phyloP scores from a whole-genome alignment of 2,888 invertebrate genomes.

The Falcaria lacertinaria region DNA sequence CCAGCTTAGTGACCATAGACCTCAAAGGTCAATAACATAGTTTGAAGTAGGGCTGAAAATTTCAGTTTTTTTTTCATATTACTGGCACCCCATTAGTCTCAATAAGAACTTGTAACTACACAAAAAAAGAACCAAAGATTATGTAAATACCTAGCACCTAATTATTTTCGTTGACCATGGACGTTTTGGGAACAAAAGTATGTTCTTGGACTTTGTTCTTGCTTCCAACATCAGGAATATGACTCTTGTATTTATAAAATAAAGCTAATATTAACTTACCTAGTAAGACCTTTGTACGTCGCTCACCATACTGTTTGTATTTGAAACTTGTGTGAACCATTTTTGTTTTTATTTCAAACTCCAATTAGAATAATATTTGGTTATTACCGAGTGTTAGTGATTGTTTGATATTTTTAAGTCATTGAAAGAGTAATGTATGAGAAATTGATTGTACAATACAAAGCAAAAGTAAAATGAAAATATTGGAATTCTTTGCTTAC shows the following conservation, averaged over 20 bases:
- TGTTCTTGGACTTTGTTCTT: no score
- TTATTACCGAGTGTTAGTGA: neutral
- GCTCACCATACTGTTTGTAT: neutral
- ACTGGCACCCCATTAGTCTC: no score
- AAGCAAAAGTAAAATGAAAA: neutral
- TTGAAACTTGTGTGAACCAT: neutral
- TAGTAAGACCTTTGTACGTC: neutral
- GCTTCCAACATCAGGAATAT: no score
- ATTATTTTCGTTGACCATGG: neutral
- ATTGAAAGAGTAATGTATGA: neutral
- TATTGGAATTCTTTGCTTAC: slow-evolving; percentile 33
- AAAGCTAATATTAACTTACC: no score
- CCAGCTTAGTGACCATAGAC: no score
- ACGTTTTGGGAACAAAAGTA: no score
- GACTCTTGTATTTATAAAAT: no score
- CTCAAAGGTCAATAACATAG: no score
- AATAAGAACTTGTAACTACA: no score
- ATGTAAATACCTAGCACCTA: neutral
- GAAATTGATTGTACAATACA: neutral
- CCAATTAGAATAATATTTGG: neutral
- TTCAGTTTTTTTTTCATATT: no score
- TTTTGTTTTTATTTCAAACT: neutral
- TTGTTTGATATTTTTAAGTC: neutral
- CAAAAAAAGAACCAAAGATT: no score
- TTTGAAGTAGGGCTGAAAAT: no score